Evolutionary conservation across 2,797 vertebrate genomes (phyloP).

Genomic region (Myripristis murdjan): DNA sequence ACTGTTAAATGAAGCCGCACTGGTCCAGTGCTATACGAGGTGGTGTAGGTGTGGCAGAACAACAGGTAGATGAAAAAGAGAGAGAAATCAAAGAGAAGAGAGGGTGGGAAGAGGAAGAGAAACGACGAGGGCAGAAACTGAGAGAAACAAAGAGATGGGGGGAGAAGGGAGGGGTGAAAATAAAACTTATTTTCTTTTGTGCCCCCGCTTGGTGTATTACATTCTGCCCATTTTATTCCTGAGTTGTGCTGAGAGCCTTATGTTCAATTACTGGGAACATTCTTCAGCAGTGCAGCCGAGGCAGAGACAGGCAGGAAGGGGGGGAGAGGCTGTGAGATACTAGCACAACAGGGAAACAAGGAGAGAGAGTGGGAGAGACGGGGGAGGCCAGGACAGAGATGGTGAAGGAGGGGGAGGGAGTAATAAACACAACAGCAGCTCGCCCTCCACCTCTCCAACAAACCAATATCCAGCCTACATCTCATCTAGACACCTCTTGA

Average conservation of each 20-base stretch:
- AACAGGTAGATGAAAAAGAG: constrained; percentile 23
- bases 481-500: constrained; percentile 75
- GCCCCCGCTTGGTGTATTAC: constrained; percentile 71
- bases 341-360: no score
- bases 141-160: constrained; percentile 4
- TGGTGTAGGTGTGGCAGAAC: constrained; percentile 3
- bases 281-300: constrained; percentile 37
- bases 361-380: background rate
- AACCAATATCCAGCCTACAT: constrained; percentile 83
- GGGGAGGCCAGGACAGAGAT: background rate
- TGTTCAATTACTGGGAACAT: constrained; percentile 88
- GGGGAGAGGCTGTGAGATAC: background rate
- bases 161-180: constrained; percentile 44
- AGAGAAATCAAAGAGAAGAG: background rate
- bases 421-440: constrained; percentile 52
- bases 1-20: constrained; percentile 30
- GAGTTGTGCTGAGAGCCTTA: constrained; percentile 73
- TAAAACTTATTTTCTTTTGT: constrained; percentile 68
- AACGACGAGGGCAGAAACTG: constrained; percentile 32
- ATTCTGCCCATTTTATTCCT: constrained; percentile 75
- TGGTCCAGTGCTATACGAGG: background rate
- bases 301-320: background rate
- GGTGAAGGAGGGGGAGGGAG: constrained; percentile 21
- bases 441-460: constrained; percentile 50
- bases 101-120: constrained; percentile 30